A percentile compares a stretch with the other conserved stretches of the same genome.
Conservation (phyloP, 1,140 invertebrate species). For the Drosophila grimshawi region DNA sequence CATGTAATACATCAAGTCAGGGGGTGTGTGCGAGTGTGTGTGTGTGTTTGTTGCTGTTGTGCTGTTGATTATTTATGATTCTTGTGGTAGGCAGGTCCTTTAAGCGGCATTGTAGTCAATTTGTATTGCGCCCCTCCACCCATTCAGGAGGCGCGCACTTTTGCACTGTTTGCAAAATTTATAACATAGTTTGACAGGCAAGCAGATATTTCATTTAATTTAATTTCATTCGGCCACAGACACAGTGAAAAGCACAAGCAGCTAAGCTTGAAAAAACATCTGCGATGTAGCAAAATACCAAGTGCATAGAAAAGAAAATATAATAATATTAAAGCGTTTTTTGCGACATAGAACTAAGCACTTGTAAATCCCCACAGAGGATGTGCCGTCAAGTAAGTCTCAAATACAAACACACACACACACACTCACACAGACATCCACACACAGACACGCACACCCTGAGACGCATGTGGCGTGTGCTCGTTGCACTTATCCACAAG, state of each 20-base stretch:
- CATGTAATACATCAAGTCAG: constrained; percentile 76
- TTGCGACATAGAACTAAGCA: constrained; percentile 82
- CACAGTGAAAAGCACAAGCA: constrained; percentile 30
- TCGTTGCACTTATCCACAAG: constrained; percentile 72
- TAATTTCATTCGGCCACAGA: constrained; percentile 47
- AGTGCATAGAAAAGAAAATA: constrained; percentile 78
- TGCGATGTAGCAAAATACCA: constrained; percentile 35
- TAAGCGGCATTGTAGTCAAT: constrained; percentile 52
- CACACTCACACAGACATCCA: constrained; percentile 10
- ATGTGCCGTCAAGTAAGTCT: constrained; percentile 83
- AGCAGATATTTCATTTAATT: constrained; percentile 73
- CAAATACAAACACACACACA: constrained; percentile 70
- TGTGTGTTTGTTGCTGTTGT: not conserved
- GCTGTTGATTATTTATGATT: constrained; percentile 59
- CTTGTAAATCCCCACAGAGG: constrained; percentile 83
- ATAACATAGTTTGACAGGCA: constrained; percentile 35
- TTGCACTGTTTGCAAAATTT: constrained; percentile 13
- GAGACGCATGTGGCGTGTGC: constrained; percentile 51
- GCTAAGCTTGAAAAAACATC: constrained; percentile 48
- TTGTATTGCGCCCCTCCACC: constrained; percentile 30
- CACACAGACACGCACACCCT: not conserved
- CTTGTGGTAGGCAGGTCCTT: constrained; percentile 39
- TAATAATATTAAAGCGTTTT: constrained; percentile 83
- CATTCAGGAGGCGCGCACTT: not conserved
- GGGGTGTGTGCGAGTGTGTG: constrained; percentile 19